phyloP scores from a whole-genome alignment of 2,797 vertebrate species.

The Cygnus olor region DNA sequence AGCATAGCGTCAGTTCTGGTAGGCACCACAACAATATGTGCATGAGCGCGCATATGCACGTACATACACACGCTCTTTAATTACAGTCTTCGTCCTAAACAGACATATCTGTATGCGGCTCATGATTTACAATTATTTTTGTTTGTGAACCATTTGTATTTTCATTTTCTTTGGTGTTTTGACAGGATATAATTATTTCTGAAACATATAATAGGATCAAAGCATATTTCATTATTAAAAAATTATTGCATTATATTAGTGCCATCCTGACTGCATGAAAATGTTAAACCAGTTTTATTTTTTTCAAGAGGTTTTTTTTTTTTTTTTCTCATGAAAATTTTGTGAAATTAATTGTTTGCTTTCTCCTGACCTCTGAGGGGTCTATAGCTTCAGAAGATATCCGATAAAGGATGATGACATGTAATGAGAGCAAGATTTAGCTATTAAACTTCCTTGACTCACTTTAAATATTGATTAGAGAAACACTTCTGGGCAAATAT shows the following conservation, averaged over 20 bases:
- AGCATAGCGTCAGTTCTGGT: background rate
- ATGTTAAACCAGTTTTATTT: slow-evolving; percentile 33
- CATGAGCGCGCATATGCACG: fast-evolving
- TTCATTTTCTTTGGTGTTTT: slow-evolving; percentile 34
- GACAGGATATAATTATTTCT: slow-evolving; percentile 45
- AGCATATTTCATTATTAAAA: slow-evolving; percentile 52
- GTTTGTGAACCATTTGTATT: slow-evolving; percentile 3
- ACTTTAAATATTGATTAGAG: slow-evolving; percentile 72
- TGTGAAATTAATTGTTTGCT: slow-evolving; percentile 62
- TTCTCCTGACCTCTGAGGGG: slow-evolving; percentile 38
- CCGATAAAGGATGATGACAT: slow-evolving; percentile 57
- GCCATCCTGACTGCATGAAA: slow-evolving; percentile 18
- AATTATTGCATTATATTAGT: slow-evolving; percentile 35
- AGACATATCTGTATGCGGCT: background rate
- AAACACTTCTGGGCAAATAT: slow-evolving; percentile 67
- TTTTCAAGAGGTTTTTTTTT: slow-evolving; percentile 4
- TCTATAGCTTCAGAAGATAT: slow-evolving; percentile 59
- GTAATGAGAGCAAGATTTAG: slow-evolving; percentile 68
- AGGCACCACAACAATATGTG: background rate
- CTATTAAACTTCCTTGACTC: slow-evolving; percentile 64
- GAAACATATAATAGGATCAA: slow-evolving; percentile 19
- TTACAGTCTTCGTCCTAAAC: background rate
- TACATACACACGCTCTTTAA: background rate
- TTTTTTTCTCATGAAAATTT: slow-evolving; percentile 57
- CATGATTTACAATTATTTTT: background rate